Conservation (phyloP, 1,140 invertebrate genomes). For the Drosophila suzukii region DNA sequence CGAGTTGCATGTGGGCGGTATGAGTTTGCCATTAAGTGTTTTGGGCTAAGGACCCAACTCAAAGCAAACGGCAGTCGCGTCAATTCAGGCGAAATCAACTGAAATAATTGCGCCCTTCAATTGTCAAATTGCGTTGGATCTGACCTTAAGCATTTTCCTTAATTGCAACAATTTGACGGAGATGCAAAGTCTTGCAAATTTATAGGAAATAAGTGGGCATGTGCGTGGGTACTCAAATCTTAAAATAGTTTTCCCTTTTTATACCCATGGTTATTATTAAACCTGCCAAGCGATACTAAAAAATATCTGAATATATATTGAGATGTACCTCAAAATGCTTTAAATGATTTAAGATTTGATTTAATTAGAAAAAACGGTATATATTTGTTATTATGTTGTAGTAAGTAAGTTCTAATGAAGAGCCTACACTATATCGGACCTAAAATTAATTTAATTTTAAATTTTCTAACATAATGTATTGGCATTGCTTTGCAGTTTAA, state of each 20-base stretch:
- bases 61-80: constrained; percentile 25
- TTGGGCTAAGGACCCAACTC: constrained; percentile 15
- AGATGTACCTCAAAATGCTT: no score
- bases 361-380: no score
- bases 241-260: not conserved
- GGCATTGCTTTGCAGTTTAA: no score
- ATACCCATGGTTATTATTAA: no score
- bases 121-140: not conserved
- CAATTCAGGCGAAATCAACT: constrained; percentile 21
- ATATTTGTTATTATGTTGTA: no score
- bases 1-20: not conserved
- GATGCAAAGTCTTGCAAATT: not conserved
- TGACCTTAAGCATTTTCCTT: not conserved
- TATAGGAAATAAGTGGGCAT: not conserved
- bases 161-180: constrained; percentile 5
- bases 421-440: no score
- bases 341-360: no score
- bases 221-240: not conserved
- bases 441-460: no score
- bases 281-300: not conserved
- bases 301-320: no score
- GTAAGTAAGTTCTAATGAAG: no score
- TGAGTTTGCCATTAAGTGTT: constrained; percentile 18
- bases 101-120: constrained; percentile 30
- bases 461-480: no score